Evolutionary conservation across 2,888 invertebrate genomes (phyloP), one percentile per base, ranked within the genome.

Genomic region (Cephus pygmeus): DNA sequence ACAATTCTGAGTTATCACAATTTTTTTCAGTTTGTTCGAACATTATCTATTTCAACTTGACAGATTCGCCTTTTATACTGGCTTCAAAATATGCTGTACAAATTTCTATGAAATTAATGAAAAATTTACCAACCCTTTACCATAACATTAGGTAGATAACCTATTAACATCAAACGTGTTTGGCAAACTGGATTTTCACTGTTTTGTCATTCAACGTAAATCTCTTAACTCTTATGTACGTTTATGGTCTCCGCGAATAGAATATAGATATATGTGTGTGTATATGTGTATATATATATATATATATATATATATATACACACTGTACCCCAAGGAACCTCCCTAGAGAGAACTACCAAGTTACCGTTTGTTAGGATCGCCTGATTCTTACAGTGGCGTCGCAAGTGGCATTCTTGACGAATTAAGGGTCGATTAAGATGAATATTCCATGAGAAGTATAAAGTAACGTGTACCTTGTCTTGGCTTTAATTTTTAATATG

Each of bases 341-440:
- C 56, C 56, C 56, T 56, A 56, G 56, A 56, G 56, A 56, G 56
- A 56, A 56, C 56, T 56, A 75, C 35, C 76, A 76, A 68, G 75
- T 73, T 30, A 33, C 78, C 71, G 73, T 73, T 73, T 34, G 34
- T 73, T 34, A 73, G 69, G 69, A 56, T 83, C 82, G 83, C 83
- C 80, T 82, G 83, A 82, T 79, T 78, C 78, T 79, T 75, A 69
- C 83, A 83, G 78, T 83, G 83, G 83, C 82, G 80, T 82, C 79
- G 79, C 56, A 56, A 56, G 56, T 23, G 56, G 56, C 56, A 56
- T 56, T 56, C 56, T 56, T 56, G 9, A 56, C 56, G 56, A 56
- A 56, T 56, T 56, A 56, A 56, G 56, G 56, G 23, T 56, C 56
- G 56, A 23, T 56, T 56, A 56, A 56, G 56, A 56, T 23, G 9